Base-by-base conservation (phyloP, 2,888 invertebrate genomes). In the Xanthorhoe designata region DNA sequence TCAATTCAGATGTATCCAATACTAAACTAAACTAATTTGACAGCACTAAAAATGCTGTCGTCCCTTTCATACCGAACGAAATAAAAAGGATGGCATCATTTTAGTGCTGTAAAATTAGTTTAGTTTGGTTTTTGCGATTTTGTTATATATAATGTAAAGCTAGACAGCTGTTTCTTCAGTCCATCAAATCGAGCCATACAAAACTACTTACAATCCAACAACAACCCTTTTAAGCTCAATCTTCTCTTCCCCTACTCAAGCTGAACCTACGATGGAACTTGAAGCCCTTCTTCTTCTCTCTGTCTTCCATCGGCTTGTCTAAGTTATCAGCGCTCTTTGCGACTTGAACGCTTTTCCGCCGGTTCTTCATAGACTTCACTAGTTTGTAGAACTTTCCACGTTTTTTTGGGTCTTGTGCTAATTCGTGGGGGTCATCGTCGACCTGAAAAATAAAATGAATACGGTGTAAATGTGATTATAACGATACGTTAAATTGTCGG, bases 221-320 rank as follows among this genome's bases (percentile, higher is more conserved):
- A 5, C 24, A 24, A 17, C 15, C 38, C 38, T 8, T 17, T 57
- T 78, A 77, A 79, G 76, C 75, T 89, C 82, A 93, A 86, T 93
- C 92, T 64, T 93, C 92, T 32, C 84, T 81, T 0, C 92, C 92
- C 62, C 91, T 82, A 71, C 92, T 92, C 51, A 92, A 79, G 74
- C 92, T 92, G 73, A 93, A 93, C 63, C 92, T 84, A 32, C 93
- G 85, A 75, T 92, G 92, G 70, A 93, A 93, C 75, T 91, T 92
- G 58, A 92, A 92, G 0, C 87, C 85, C 52, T 90, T 92, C 74
- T 92, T 91, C 71, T 91, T 92, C 15, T 80, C 83, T 45, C 85
- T 86, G 24, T 91, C 90, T 50, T 92, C 92, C 5, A 75, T 52
- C 5, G 85, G 74, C 68, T 89, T 91, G 8, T 92, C 92, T 0